These are phyloP conservation scores for Platygyra sinensis DNA, from an alignment of 64 coral and sea anemone species.

Conservation along the genomic window DNA sequence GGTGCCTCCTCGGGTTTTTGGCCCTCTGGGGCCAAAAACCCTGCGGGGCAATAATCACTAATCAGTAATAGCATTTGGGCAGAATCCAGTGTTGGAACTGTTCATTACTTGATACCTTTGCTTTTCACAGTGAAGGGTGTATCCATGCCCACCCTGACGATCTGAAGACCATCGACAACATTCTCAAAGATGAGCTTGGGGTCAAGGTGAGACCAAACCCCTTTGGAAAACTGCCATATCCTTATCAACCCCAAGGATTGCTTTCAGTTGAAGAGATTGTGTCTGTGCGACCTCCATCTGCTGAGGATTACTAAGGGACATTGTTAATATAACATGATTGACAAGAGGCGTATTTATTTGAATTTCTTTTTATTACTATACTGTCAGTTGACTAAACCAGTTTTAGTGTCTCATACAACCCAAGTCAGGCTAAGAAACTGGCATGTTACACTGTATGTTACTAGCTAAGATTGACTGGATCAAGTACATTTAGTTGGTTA, in stretches of 20 bases:
- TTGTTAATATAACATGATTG: neutral
- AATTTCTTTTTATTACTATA: neutral
- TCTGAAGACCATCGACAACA: slow-evolving; percentile 61
- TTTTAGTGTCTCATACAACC: neutral
- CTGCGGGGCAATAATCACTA: no score
- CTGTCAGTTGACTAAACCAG: neutral
- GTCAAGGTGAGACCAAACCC: slow-evolving; percentile 70
- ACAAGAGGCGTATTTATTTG: neutral
- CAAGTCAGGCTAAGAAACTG: neutral
- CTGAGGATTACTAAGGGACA: neutral
- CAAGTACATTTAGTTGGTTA: no score
- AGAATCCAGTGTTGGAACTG: no score
- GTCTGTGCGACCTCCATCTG: neutral
- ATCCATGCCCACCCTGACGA: slow-evolving; percentile 82
- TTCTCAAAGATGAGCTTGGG: slow-evolving; percentile 72
- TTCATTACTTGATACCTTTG: neutral
- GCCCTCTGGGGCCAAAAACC: no score
- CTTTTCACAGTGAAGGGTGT: slow-evolving; percentile 66
- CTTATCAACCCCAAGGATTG: slow-evolving; percentile 80
- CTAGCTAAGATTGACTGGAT: neutral
- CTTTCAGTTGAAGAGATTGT: slow-evolving; percentile 79
- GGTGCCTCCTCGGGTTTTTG: no score
- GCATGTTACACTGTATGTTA: neutral
- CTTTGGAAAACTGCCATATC: slow-evolving; percentile 69
- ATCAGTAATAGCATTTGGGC: no score